Evolutionary conservation across 2,888 invertebrate species (phyloP).

Genomic region (Creontiades dilutus): DNA sequence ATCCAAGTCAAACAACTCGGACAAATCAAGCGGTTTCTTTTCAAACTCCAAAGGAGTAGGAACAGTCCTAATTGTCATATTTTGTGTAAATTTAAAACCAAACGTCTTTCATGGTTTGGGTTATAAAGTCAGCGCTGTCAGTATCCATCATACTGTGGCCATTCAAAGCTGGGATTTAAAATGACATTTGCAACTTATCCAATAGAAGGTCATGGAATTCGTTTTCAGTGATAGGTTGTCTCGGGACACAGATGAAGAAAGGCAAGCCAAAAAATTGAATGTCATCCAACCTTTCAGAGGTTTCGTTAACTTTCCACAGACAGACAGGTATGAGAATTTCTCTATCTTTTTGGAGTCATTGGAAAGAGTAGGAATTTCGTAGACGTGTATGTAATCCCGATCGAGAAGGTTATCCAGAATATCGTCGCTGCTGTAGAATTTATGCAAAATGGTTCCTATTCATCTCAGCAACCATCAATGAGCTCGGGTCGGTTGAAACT

Average conservation of each 20-base stretch:
- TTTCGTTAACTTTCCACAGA: constrained; percentile 73
- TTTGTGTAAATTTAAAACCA: constrained; percentile 55
- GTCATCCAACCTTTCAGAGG: constrained; percentile 55
- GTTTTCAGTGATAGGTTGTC: constrained; percentile 33
- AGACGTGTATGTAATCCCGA: constrained; percentile 69
- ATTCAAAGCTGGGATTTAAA: constrained; percentile 58
- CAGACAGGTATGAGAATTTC: constrained; percentile 70
- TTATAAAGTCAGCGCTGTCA: constrained; percentile 24
- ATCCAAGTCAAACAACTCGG: constrained; percentile 42
- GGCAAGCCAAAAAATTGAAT: constrained; percentile 74
- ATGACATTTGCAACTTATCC: constrained; percentile 74
- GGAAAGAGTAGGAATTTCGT: constrained; percentile 46
- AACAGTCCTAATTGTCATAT: background rate
- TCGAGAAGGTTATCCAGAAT: constrained; percentile 78
- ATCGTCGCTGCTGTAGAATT: constrained; percentile 79
- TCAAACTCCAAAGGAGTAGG: constrained; percentile 50
- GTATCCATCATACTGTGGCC: constrained; percentile 43
- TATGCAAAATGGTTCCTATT: constrained; percentile 80
- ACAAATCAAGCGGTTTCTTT: constrained; percentile 24
- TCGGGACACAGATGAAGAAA: constrained; percentile 70
- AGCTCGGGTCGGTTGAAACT: constrained; percentile 77
- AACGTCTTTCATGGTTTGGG: constrained; percentile 24
- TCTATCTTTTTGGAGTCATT: background rate
- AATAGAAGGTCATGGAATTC: constrained; percentile 65
- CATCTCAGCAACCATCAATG: constrained; percentile 80